Percentiles rank a stretch among this genome's conserved stretches.
Evolutionary conservation across 2,888 invertebrate species (phyloP).

Genomic region (Idaea straminata): DNA sequence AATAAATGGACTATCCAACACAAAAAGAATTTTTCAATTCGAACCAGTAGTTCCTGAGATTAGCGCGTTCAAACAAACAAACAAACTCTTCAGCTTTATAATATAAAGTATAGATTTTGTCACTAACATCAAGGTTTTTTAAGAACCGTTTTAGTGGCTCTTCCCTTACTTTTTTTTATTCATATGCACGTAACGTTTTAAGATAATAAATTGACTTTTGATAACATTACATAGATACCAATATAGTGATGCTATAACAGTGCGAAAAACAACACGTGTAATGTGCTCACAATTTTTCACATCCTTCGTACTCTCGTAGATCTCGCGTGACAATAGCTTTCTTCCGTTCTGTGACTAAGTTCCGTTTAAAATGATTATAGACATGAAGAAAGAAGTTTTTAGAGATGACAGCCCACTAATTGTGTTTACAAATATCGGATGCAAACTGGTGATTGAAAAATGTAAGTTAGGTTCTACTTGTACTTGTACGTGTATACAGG

Average conservation of each 20-base stretch:
- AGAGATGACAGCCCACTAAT: conserved; percentile 60
- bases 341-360: neutral
- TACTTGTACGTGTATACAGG: too few relatives aligned
- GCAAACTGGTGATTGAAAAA: neutral
- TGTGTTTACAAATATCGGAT: conserved; percentile 44
- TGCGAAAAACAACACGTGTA: neutral
- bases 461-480: neutral
- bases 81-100: too few relatives aligned
- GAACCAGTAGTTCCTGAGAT: too few relatives aligned
- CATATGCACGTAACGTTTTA: too few relatives aligned
- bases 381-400: conserved; percentile 45
- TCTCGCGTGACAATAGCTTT: neutral
- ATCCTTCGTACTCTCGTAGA: neutral
- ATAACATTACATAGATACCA: neutral
- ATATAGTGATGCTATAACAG: neutral
- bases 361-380: neutral
- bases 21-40: too few relatives aligned
- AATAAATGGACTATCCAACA: too few relatives aligned
- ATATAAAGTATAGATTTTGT: too few relatives aligned
- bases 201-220: neutral
- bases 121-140: too few relatives aligned
- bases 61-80: too few relatives aligned
- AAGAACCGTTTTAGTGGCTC: too few relatives aligned
- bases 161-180: too few relatives aligned
- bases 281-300: neutral